phyloP scores from a whole-genome alignment of 2,888 invertebrate species.

The Chloromyia formosa region DNA sequence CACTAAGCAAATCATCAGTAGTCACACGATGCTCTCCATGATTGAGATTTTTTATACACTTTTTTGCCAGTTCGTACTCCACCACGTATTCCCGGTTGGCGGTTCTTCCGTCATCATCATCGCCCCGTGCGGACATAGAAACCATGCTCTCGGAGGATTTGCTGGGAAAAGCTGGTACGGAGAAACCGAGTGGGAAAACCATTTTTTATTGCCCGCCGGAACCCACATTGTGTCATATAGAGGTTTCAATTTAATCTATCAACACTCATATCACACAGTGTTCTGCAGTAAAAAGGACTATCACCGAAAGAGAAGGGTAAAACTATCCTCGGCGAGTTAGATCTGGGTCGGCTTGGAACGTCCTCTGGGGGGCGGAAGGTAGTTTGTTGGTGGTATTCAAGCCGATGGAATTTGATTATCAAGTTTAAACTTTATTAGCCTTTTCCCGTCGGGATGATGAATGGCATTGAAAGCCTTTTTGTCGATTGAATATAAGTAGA shows the following conservation, averaged over 20 bases:
- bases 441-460: no score
- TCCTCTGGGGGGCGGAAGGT: no score
- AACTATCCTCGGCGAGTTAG: not conserved
- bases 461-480: no score
- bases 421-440: no score
- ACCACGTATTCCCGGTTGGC: no score
- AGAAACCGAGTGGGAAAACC: conserved; percentile 9
- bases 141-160: no score
- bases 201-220: conserved; percentile 28
- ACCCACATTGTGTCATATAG: conserved; percentile 29
- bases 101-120: not conserved
- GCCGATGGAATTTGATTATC: no score
- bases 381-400: no score
- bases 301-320: not conserved
- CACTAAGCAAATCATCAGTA: conserved; percentile 21
- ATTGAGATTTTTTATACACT: conserved; percentile 3
- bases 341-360: no score
- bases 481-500: no score
- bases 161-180: not conserved
- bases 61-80: not conserved
- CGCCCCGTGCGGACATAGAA: no score
- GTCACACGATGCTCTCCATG: conserved; percentile 5
- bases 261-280: not conserved
- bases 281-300: conserved; percentile 7
- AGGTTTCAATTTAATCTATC: conserved; percentile 35